Conservation (phyloP, 2,797 vertebrate genomes). For the Dermochelys coriacea region DNA sequence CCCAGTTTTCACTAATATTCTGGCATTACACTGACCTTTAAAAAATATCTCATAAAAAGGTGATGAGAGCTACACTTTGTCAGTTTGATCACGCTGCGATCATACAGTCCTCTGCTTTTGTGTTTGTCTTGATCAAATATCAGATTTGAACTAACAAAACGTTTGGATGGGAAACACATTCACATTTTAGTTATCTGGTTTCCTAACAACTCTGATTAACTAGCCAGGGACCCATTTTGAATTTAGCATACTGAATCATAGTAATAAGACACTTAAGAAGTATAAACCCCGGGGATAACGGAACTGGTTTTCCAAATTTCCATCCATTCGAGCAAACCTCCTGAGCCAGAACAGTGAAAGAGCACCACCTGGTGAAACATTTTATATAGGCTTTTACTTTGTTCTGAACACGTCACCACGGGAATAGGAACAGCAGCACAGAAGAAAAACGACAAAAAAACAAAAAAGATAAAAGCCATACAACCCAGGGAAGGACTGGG, state of each 20-base stretch:
- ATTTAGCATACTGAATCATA: neutral
- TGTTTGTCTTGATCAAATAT: neutral
- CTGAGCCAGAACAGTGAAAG: neutral
- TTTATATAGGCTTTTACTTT: neutral
- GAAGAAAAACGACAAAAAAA: neutral
- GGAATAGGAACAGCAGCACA: neutral
- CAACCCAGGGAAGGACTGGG: neutral
- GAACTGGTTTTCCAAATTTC: neutral
- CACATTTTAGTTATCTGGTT: neutral
- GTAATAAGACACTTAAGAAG: neutral
- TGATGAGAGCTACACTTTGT: rapidly evolving
- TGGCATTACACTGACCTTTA: rapidly evolving
- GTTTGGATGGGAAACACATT: neutral
- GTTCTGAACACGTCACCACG: neutral
- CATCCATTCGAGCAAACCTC: neutral
- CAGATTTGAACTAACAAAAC: neutral
- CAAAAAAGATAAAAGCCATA: neutral
- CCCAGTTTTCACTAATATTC: neutral
- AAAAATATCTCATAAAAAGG: neutral
- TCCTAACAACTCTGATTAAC: neutral
- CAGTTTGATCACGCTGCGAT: neutral
- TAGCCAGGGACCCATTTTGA: neutral
- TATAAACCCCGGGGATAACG: rapidly evolving
- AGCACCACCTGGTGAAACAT: constrained; percentile 64
- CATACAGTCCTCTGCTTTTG: neutral